phyloP scores from a whole-genome alignment of 2,113 vertebrate species.

The Leptocoma aspasia region DNA sequence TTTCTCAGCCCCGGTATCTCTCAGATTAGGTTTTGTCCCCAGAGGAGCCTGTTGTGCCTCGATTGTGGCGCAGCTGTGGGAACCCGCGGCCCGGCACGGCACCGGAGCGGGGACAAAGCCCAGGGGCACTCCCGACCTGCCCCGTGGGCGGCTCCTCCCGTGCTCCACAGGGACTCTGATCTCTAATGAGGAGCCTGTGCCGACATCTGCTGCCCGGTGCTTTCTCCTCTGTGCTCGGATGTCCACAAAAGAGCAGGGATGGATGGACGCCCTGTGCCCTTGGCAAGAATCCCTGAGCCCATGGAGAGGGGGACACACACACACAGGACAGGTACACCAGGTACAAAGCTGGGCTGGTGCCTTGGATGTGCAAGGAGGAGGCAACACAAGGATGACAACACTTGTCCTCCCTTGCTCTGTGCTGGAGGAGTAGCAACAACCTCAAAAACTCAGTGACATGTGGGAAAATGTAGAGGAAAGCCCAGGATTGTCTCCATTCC shows the following conservation, averaged over 20 bases:
- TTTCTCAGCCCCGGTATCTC: constrained; percentile 70
- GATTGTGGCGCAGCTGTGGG: constrained; percentile 72
- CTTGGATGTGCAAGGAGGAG: background rate
- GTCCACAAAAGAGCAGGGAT: background rate
- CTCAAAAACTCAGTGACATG: background rate
- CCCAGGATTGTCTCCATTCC: background rate
- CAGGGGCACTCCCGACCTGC: background rate
- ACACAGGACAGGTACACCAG: background rate
- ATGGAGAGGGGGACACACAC: background rate
- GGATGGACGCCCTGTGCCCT: background rate
- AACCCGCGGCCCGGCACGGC: background rate
- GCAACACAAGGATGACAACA: background rate
- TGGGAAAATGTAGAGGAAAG: background rate
- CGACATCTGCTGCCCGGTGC: background rate
- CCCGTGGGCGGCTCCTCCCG: background rate
- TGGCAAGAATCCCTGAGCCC: background rate
- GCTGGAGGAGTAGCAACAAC: background rate
- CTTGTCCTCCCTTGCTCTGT: background rate
- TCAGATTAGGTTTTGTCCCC: constrained; percentile 74
- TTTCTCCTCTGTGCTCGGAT: background rate
- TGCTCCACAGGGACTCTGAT: background rate
- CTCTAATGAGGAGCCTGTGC: background rate
- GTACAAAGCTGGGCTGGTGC: background rate
- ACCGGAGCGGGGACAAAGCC: constrained; percentile 33
- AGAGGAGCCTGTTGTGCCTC: constrained; percentile 56